Evolutionary conservation across 23 tunicate genomes (phyloP), one percentile per base, ranked within the genome.

Genomic region (Botrylloides violaceus): DNA sequence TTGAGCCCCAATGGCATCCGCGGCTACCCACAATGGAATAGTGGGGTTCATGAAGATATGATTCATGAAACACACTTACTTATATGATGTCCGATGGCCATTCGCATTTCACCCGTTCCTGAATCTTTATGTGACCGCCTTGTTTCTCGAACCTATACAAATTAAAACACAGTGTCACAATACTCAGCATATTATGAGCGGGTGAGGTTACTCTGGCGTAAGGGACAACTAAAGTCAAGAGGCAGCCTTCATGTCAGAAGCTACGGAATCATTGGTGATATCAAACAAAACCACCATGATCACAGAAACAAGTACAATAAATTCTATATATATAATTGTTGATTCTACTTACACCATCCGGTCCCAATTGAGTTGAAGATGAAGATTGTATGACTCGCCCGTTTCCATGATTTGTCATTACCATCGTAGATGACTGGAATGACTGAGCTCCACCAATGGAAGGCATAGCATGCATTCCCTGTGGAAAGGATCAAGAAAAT

Each of bases 41-140:
- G 21, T 23, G 24, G 23, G 12, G 23, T 20, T 18, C 22, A 18
- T 60, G n/a, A 60, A 9, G 25, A 18, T 22, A 15, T 18, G 19
- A 18, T 60, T 60, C 26, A 48, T 6, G 25, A 48, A 70, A n/a
- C n/a, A n/a, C 2, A 47, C 84, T 56, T 72, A 88, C 96, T 78
- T 20, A 88, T 88, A 49, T 88, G 96, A 59, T 88, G 96, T 35
- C 96, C 96, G 0, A 88, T 88, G 2, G 84, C 80, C 85, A 88
- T 88, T 73, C 76, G 77, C 49, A 71, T 81, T 23, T 77, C 36
- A 12, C 96, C 96, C 34, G 96, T 72, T 3, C 33, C 77, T 18
- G 96, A 77, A 60, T 88, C 82, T 38, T 73, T 39, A 55, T 88
- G 84, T 19, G 84, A 32, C 59, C 82, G 77, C 35, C 75, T 81